Evolutionary conservation across 2,113 vertebrate species (phyloP).

Genomic region (Emydura subglobosa): DNA sequence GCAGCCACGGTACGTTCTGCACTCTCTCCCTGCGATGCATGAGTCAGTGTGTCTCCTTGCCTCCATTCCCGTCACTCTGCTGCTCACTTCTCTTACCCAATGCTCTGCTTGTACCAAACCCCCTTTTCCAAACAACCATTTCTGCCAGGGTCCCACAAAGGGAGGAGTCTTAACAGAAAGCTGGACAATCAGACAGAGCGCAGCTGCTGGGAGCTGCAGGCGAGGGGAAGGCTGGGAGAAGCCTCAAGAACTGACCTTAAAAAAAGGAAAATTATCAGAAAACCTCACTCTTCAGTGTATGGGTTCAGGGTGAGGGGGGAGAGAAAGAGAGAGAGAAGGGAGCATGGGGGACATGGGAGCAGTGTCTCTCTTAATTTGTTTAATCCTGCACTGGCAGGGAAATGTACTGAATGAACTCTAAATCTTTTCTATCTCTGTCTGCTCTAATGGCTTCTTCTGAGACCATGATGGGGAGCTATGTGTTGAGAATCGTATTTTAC

Average conservation of each 20-base stretch:
- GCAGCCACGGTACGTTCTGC: constrained; percentile 91
- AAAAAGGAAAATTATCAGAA: neutral
- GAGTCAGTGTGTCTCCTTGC: constrained; percentile 70
- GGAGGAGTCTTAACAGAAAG: constrained; percentile 71
- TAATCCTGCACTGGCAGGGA: neutral
- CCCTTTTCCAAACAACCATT: constrained; percentile 61
- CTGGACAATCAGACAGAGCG: constrained; percentile 19
- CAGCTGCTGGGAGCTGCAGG: constrained; percentile 54
- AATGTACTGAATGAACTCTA: constrained; percentile 14
- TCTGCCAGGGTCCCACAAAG: constrained; percentile 74
- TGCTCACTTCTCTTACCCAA: constrained; percentile 62
- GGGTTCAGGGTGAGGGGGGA: neutral
- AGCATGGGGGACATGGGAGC: constrained; percentile 2
- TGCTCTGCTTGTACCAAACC: constrained; percentile 50
- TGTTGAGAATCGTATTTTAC: constrained; percentile 68
- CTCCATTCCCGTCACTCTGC: constrained; percentile 53
- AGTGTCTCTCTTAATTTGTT: constrained; percentile 16
- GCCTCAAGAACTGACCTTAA: constrained; percentile 16
- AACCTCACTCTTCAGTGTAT: neutral
- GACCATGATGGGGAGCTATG: constrained; percentile 31
- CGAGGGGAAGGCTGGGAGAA: constrained; percentile 6
- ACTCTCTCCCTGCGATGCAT: constrained; percentile 78
- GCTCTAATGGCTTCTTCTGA: constrained; percentile 25
- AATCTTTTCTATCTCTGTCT: constrained; percentile 23
- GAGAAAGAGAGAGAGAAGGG: constrained; percentile 10